Percentiles rank a stretch among this genome's conserved stretches.
phyloP scores from a whole-genome alignment of 2,797 vertebrate species.

The Gadopsis bispinosus region DNA sequence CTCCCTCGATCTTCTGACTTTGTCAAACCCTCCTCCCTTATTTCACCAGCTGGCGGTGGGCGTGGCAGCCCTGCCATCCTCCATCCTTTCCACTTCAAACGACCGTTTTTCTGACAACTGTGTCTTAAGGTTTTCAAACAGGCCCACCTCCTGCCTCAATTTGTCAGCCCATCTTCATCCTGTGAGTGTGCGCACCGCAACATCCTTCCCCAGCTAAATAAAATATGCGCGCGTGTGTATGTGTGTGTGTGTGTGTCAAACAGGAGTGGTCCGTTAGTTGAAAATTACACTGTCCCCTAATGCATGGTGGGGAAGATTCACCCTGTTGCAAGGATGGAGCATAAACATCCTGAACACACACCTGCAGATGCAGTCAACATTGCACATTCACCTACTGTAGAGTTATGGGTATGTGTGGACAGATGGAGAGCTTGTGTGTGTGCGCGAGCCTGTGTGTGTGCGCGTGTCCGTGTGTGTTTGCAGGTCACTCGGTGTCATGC shows the following conservation, averaged over 20 bases:
- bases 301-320: slow-evolving; percentile 35
- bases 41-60: slow-evolving; percentile 26
- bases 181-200: accelerated
- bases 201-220: slow-evolving; percentile 3
- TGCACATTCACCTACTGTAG: background rate
- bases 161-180: slow-evolving; percentile 18
- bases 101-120: slow-evolving; percentile 54
- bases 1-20: slow-evolving; percentile 42
- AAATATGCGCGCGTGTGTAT: slow-evolving; percentile 1
- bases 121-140: slow-evolving; percentile 53
- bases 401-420: slow-evolving; percentile 21
- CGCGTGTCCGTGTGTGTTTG: slow-evolving; percentile 62
- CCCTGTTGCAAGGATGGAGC: slow-evolving; percentile 1
- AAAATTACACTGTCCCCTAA: slow-evolving; percentile 58
- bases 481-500: slow-evolving; percentile 59
- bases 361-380: slow-evolving; percentile 38
- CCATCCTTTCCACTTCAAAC: slow-evolving; percentile 43
- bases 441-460: slow-evolving; percentile 63
- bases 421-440: slow-evolving; percentile 39
- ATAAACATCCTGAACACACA: background rate
- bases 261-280: slow-evolving; percentile 19
- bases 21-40: slow-evolving; percentile 30
- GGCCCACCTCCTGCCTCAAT: slow-evolving; percentile 35
- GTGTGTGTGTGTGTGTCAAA: slow-evolving; percentile 23
- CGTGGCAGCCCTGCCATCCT: slow-evolving; percentile 23